phyloP scores from a whole-genome alignment of 2,888 invertebrate species.

The Neria commutata region DNA sequence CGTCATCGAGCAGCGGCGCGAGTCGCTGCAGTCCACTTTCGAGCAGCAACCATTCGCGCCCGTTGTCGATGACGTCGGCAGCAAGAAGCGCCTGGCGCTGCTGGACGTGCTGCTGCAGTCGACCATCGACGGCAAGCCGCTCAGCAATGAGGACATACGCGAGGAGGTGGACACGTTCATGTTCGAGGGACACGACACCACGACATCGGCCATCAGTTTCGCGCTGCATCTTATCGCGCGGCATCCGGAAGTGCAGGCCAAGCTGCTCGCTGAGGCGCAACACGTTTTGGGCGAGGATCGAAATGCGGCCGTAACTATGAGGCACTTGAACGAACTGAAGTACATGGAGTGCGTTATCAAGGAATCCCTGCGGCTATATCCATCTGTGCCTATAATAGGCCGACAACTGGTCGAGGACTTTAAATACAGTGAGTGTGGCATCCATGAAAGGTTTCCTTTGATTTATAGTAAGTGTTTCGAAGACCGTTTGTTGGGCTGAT shows the following conservation, averaged over 20 bases:
- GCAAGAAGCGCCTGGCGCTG: conserved; percentile 68
- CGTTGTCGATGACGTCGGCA: conserved; percentile 18
- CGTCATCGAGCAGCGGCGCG: conserved; percentile 50
- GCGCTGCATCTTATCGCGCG: conserved; percentile 46
- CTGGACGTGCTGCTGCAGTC: conserved; percentile 70
- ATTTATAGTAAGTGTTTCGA: too few species aligned
- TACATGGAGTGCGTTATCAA: conserved; percentile 70
- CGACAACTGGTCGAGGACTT: conserved; percentile 64
- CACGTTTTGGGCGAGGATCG: conserved; percentile 42
- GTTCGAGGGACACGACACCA: conserved; percentile 66
- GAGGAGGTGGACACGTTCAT: conserved; percentile 77
- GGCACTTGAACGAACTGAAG: conserved; percentile 44
- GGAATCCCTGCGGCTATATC: conserved; percentile 68
- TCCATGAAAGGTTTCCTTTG: too few species aligned
- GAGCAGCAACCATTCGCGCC: not conserved
- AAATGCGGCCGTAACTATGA: conserved; percentile 32
- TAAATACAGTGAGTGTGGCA: conserved; percentile 65
- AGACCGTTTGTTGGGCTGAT: too few species aligned
- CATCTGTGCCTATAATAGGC: conserved; percentile 69
- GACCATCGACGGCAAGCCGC: conserved; percentile 64
- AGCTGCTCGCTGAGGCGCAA: conserved; percentile 45
- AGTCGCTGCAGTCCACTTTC: conserved; percentile 31
- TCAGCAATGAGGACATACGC: conserved; percentile 67
- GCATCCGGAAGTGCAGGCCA: conserved; percentile 48
- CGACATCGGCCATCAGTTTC: conserved; percentile 50